Base-by-base conservation (phyloP, 2,888 invertebrate genomes). In the Poecilus cupreus region DNA sequence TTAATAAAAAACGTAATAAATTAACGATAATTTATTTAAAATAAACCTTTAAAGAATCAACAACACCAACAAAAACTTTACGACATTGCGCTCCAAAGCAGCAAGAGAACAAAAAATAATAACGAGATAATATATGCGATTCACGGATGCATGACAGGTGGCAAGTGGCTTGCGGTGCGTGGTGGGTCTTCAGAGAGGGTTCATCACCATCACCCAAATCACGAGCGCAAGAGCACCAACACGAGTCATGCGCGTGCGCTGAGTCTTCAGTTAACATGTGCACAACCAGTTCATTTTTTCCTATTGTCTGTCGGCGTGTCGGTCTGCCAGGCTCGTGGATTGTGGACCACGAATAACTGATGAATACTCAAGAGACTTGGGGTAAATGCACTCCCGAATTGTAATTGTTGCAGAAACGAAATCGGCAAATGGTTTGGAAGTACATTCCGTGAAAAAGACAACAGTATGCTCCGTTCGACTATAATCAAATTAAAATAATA, bases 221-320 rank as follows among this genome's bases (percentile, higher is more conserved):
- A 18, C 10, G 10, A 43, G 39, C 16, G 70, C 70, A n/a, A n/a
- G n/a, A n/a, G n/a, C n/a, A n/a, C n/a, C n/a, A n/a, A n/a, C n/a
- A 43, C 70, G 43, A 70, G 43, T 39, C 26, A n/a, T 54, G 32
- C 64, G 37, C 64, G 37, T 64, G 64, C 64, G 37, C 57, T n/a
- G 13, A 57, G 16, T 57, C 32, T 20, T 57, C 26, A 43, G 20
- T 20, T 57, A 77, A 77, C 77, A 77, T 77, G 77, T 77, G 77
- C 54, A 54, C 22, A 54, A 43, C 77, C 60, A 22, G 77, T 77
- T 77, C 77, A 77, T 77, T 77, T 77, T 77, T 77, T 77, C 60
- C 77, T 60, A 77, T 77, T 77, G 77, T 77, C 13, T 39, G 70
- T 11, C 13, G n/a, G n/a, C n/a, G n/a, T n/a, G n/a, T n/a, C n/a